Evolutionary conservation across 2,888 invertebrate genomes (phyloP).

Genomic region (Diadromus collaris): DNA sequence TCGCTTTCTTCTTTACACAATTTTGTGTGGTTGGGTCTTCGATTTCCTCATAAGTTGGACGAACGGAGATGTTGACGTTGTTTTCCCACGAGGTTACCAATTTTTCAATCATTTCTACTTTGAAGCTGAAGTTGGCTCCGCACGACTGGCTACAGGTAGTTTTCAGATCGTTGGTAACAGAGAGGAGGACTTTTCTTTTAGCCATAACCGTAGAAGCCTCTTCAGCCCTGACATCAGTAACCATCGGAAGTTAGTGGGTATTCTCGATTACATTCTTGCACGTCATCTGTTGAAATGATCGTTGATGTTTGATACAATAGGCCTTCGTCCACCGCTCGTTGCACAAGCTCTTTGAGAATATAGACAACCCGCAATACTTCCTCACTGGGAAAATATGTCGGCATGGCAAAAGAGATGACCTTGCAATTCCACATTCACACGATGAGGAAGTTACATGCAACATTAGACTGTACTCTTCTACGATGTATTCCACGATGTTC

Average conservation of each 20-base stretch:
- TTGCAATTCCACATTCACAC: slow-evolving; percentile 43
- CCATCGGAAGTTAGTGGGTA: not conserved
- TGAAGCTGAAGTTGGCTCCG: too few species aligned
- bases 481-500: not conserved
- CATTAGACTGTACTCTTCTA: too few species aligned
- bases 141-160: slow-evolving; percentile 18
- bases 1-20: too few species aligned
- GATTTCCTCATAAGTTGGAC: too few species aligned
- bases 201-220: not conserved
- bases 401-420: slow-evolving; percentile 42
- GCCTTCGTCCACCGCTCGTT: slow-evolving; percentile 47
- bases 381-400: slow-evolving; percentile 54
- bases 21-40: too few species aligned
- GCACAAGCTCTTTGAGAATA: slow-evolving; percentile 38
- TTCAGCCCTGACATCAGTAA: not conserved
- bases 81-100: too few species aligned
- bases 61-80: too few species aligned
- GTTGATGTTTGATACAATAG: slow-evolving; percentile 47
- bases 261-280: too few species aligned
- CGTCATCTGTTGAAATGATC: slow-evolving; percentile 13
- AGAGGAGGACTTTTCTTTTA: slow-evolving; percentile 11
- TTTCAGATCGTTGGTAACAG: slow-evolving; percentile 2
- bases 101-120: too few species aligned
- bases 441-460: slow-evolving; percentile 16
- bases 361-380: slow-evolving; percentile 23